Evolutionary conservation across 2,888 invertebrate species (phyloP).

Genomic region (Apamea anceps): DNA sequence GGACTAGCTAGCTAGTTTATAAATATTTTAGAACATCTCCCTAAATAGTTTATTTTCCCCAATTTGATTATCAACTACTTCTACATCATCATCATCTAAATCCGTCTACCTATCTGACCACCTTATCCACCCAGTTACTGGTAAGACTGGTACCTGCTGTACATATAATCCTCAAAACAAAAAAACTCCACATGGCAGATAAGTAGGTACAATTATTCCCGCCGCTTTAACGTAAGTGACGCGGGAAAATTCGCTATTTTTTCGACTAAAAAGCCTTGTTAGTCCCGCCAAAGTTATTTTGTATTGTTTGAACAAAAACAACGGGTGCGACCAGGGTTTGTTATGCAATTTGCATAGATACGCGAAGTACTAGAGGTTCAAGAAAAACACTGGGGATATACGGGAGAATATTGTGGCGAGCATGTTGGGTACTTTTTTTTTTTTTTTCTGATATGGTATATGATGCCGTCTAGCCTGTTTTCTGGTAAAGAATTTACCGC

Average conservation of each 20-base stretch:
- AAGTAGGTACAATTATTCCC: conserved; percentile 35
- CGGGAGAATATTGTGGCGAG: conserved; percentile 36
- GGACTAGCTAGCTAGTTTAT: too few relatives aligned
- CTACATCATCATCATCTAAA: too few relatives aligned
- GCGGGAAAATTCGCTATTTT: conserved; percentile 53
- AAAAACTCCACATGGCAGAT: conserved; percentile 4
- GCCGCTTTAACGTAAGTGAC: conserved; percentile 17
- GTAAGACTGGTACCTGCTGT: too few relatives aligned
- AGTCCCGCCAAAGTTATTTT: conserved; percentile 70
- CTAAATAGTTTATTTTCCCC: not conserved
- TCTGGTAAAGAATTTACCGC: too few relatives aligned
- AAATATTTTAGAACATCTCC: too few relatives aligned
- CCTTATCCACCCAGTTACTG: too few relatives aligned
- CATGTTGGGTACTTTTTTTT: not conserved
- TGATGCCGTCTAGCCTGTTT: too few relatives aligned
- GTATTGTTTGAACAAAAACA: conserved; percentile 78
- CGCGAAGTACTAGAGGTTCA: conserved; percentile 73
- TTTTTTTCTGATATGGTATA: too few relatives aligned
- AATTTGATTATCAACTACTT: not conserved
- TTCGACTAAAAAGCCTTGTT: conserved; percentile 63
- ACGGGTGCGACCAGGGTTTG: conserved; percentile 74
- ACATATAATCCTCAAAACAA: not conserved
- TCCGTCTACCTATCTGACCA: too few relatives aligned
- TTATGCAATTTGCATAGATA: conserved; percentile 88
- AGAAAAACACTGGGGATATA: conserved; percentile 75